phyloP scores from a whole-genome alignment of 1,140 invertebrate species.

The Cydia amplana region DNA sequence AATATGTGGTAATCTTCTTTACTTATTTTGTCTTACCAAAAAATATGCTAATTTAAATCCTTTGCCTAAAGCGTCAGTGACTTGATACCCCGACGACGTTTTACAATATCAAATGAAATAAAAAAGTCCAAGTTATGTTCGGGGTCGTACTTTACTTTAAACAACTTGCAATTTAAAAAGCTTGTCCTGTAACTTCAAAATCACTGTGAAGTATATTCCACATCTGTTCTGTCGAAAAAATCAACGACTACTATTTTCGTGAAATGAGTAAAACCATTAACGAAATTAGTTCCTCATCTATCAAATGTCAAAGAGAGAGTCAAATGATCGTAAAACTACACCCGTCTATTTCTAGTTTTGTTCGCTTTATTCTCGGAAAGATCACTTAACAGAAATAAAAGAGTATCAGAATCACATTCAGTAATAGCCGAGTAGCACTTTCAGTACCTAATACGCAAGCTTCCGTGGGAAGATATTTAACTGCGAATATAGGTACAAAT shows the following conservation, averaged over 20 bases:
- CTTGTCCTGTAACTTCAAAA: too few relatives aligned
- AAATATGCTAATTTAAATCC: too few relatives aligned
- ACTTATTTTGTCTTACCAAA: neutral
- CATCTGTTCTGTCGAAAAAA: neutral
- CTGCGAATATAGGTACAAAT: neutral
- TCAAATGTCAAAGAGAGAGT: constrained; percentile 21
- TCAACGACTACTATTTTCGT: neutral
- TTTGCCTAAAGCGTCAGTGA: too few relatives aligned
- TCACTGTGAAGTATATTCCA: too few relatives aligned
- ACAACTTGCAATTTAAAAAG: neutral
- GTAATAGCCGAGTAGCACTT: neutral
- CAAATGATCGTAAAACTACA: constrained; percentile 1
- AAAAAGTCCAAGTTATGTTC: too few relatives aligned
- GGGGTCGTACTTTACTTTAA: too few relatives aligned
- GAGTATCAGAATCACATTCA: neutral
- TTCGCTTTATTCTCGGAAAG: constrained; percentile 24
- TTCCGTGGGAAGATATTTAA: neutral
- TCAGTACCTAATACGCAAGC: neutral
- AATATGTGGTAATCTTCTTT: neutral
- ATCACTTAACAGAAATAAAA: constrained; percentile 27
- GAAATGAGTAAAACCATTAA: constrained; percentile 12
- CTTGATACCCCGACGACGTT: too few relatives aligned
- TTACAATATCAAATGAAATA: too few relatives aligned
- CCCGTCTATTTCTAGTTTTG: constrained; percentile 21
- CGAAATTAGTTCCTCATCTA: constrained; percentile 27